These are phyloP conservation scores for Lateolabrax maculatus DNA, from an alignment of 2,797 vertebrate genomes.

Conservation along the genomic window DNA sequence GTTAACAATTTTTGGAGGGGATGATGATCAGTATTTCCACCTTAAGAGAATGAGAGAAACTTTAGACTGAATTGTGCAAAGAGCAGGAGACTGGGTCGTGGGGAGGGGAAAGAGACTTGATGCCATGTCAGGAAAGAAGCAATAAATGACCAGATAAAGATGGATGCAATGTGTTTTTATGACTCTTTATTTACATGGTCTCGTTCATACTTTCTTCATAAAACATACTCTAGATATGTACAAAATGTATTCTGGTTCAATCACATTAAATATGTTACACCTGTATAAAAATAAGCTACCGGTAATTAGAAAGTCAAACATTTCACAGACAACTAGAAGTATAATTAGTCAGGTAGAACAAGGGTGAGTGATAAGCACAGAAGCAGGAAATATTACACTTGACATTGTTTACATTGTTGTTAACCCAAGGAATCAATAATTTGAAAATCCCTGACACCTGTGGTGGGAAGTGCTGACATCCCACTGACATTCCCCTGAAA, in stretches of 20 bases:
- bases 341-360: constrained; percentile 10
- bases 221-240: background rate
- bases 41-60: constrained; percentile 55
- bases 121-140: constrained; percentile 72
- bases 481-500: background rate
- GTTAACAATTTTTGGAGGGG: constrained; percentile 68
- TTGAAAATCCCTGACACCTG: background rate
- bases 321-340: background rate
- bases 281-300: constrained; percentile 44
- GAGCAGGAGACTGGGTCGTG: constrained; percentile 50
- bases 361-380: background rate
- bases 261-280: constrained; percentile 19
- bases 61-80: constrained; percentile 50
- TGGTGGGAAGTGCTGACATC: background rate
- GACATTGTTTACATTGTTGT: constrained; percentile 21
- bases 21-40: constrained; percentile 71
- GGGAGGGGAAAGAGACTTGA: constrained; percentile 55
- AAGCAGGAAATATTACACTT: constrained; percentile 5
- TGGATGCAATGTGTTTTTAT: constrained; percentile 42
- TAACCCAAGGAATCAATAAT: background rate
- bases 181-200: constrained; percentile 65
- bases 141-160: constrained; percentile 81
- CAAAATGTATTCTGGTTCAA: constrained; percentile 14
- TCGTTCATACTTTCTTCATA: constrained; percentile 24
- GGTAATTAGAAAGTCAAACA: background rate